Percentiles rank a stretch among this genome's conserved stretches.
These are phyloP conservation scores for Zaprionus vittiger DNA, from an alignment of 1,140 invertebrate genomes.

Conservation along the genomic window DNA sequence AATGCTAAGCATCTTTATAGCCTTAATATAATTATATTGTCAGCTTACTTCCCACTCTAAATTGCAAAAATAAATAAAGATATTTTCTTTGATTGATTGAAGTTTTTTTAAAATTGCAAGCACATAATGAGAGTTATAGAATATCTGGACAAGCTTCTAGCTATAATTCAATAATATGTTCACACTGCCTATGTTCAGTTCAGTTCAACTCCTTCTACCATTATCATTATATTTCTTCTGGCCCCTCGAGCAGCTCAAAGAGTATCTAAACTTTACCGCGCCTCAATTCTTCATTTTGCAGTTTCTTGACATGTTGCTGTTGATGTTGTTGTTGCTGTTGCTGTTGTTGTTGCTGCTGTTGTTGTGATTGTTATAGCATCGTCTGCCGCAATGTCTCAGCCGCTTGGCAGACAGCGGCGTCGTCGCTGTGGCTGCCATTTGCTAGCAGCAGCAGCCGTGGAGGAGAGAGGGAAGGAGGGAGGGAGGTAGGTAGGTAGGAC, in stretches of 20 bases:
- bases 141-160: too few relatives aligned
- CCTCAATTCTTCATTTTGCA: conserved; percentile 7
- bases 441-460: neutral
- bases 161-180: neutral
- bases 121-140: too few relatives aligned
- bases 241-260: neutral
- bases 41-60: too few relatives aligned
- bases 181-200: neutral
- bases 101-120: too few relatives aligned
- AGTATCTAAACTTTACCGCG: conserved; percentile 18
- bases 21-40: too few relatives aligned
- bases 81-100: too few relatives aligned
- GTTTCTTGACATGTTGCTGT: conserved; percentile 24
- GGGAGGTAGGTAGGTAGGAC: too few relatives aligned
- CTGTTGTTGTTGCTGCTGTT: conserved; percentile 20
- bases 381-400: conserved; percentile 77
- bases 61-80: too few relatives aligned
- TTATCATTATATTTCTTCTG: neutral
- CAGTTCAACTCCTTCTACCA: neutral
- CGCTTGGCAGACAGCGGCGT: conserved; percentile 55
- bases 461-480: neutral
- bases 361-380: conserved; percentile 67
- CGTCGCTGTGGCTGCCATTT: conserved; percentile 47
- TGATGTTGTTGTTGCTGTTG: conserved; percentile 23
- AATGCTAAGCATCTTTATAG: too few relatives aligned